Conservation (phyloP, 2,888 invertebrate species). For the Eupithecia dodoneata region DNA sequence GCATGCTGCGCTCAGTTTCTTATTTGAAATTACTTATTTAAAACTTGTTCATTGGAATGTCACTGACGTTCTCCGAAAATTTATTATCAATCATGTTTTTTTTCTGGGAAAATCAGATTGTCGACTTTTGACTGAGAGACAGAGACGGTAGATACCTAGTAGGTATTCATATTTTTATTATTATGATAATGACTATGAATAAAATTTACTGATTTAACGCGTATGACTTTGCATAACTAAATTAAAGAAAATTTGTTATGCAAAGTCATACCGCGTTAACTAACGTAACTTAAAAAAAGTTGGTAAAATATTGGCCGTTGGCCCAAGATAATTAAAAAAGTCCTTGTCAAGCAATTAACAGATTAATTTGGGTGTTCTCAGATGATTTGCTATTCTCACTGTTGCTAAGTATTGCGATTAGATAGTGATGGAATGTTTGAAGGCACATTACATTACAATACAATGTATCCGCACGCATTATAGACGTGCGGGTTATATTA, state of each 20-base stretch:
- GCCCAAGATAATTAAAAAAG: conserved; percentile 8
- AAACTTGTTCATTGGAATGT: conserved; percentile 30
- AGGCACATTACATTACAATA: not conserved
- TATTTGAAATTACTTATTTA: conserved; percentile 35
- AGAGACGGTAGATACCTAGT: not conserved
- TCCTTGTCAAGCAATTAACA: conserved; percentile 20
- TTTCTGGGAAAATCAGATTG: conserved; percentile 11
- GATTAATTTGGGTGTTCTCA: conserved; percentile 25
- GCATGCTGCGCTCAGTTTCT: conserved; percentile 28
- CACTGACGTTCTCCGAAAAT: conserved; percentile 31
- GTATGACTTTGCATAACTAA: not conserved
- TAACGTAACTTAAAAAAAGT: too few species aligned
- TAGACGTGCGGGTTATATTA: not conserved
- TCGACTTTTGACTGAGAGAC: not conserved
- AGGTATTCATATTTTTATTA: not conserved
- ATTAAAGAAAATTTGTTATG: not conserved
- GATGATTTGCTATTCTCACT: conserved; percentile 17
- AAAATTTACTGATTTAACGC: not conserved
- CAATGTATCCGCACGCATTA: not conserved
- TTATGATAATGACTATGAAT: not conserved
- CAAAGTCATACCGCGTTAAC: too few species aligned
- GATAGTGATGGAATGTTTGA: conserved; percentile 15
- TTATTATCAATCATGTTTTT: conserved; percentile 29
- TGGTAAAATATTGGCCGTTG: not conserved
- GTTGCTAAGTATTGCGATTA: conserved; percentile 31